phyloP scores from a whole-genome alignment of 2,113 vertebrate species.

The Poicephalus meyeri region DNA sequence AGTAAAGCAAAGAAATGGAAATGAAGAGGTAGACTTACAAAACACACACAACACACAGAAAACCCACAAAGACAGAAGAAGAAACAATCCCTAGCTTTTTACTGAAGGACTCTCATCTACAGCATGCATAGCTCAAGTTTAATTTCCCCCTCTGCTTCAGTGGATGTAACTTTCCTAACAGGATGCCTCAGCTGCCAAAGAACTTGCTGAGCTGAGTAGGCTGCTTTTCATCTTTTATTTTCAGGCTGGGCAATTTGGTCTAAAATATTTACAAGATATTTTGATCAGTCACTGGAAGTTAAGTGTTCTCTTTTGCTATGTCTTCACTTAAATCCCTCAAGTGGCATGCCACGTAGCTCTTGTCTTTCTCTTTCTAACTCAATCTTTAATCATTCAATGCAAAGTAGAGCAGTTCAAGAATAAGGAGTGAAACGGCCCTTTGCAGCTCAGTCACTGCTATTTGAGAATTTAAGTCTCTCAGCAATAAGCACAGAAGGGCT shows the following conservation, averaged over 20 bases:
- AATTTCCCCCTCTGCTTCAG: not conserved
- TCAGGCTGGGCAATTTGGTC: not conserved
- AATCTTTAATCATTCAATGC: not conserved
- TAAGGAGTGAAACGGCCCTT: not conserved
- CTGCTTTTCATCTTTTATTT: not conserved
- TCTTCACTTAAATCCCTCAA: not conserved
- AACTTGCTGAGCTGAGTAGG: not conserved
- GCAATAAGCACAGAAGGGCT: not conserved
- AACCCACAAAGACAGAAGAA: not conserved
- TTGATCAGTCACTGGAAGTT: conserved; percentile 7
- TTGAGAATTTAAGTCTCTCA: not conserved
- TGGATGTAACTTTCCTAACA: not conserved
- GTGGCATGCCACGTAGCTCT: not conserved
- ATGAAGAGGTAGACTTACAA: not conserved
- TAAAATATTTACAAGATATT: conserved; percentile 47
- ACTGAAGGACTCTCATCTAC: not conserved
- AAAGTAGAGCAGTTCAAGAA: not conserved
- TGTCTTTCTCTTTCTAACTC: not conserved
- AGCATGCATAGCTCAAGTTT: not conserved
- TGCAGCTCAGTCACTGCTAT: not conserved
- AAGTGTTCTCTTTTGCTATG: not conserved
- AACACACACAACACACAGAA: not conserved
- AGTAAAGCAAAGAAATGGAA: not conserved
- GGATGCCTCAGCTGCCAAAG: not conserved
- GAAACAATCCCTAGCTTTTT: not conserved